A percentile compares a stretch with the other conserved stretches of the same genome.
These are phyloP conservation scores for Drosophila asahinai DNA, from an alignment of 1,140 invertebrate genomes.

Conservation along the genomic window DNA sequence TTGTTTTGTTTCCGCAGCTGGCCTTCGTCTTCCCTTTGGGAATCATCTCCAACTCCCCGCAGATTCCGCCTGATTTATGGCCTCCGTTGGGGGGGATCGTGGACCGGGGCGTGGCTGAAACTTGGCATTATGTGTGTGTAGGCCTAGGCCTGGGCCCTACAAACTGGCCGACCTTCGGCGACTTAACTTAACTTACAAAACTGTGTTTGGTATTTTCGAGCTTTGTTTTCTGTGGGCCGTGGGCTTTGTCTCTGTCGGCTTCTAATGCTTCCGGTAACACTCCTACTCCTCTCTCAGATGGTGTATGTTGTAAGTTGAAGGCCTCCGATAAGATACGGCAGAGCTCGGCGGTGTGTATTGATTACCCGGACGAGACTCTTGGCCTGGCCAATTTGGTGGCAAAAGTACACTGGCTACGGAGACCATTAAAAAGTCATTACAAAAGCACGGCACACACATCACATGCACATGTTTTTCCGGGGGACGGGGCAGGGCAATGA, in stretches of 20 bases:
- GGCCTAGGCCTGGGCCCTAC: slow-evolving; percentile 7
- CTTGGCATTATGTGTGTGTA: neutral
- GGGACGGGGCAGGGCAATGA: neutral
- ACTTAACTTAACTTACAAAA: slow-evolving; percentile 43
- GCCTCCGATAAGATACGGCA: slow-evolving; percentile 69
- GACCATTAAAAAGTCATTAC: slow-evolving; percentile 64
- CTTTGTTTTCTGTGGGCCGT: slow-evolving; percentile 28
- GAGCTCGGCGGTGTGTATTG: slow-evolving; percentile 27
- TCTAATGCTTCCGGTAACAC: slow-evolving; percentile 77
- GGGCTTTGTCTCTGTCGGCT: slow-evolving; percentile 42
- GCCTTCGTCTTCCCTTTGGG: slow-evolving; percentile 12
- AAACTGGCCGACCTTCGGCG: slow-evolving; percentile 15
- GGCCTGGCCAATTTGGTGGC: slow-evolving; percentile 51
- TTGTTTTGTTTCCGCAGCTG: slow-evolving; percentile 7
- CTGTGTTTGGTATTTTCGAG: slow-evolving; percentile 41
- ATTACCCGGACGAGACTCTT: slow-evolving; percentile 33
- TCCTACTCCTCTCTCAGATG: slow-evolving; percentile 5
- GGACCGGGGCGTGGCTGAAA: slow-evolving; percentile 11
- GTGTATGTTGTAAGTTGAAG: slow-evolving; percentile 55
- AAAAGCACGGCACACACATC: slow-evolving; percentile 45
- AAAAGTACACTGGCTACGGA: slow-evolving; percentile 34
- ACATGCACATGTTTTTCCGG: slow-evolving; percentile 7
- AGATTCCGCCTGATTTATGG: slow-evolving; percentile 7
- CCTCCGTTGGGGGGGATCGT: neutral
- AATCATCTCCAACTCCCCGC: slow-evolving; percentile 6